A percentile compares a stretch with the other conserved stretches of the same genome.
Evolutionary conservation across 2,888 invertebrate genomes (phyloP).

Genomic region (Cataglyphis albicans): DNA sequence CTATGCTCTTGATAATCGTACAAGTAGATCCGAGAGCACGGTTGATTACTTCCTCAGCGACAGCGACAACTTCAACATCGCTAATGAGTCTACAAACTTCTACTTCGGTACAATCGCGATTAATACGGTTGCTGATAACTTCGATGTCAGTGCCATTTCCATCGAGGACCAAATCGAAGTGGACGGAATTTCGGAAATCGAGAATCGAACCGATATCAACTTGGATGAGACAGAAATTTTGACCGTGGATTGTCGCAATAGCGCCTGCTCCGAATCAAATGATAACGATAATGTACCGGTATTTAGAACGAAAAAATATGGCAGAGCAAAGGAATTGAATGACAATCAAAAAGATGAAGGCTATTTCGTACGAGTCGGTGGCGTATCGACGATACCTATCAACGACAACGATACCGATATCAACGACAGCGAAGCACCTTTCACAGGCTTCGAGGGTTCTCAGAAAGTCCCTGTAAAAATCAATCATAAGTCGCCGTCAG

Average conservation of each 20-base stretch:
- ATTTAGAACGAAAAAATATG: constrained; percentile 33
- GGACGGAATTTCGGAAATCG: constrained; percentile 20
- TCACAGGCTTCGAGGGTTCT: constrained; percentile 79
- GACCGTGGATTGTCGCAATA: not conserved
- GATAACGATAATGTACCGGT: constrained; percentile 14
- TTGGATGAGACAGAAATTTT: not conserved
- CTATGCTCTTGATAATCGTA: constrained; percentile 20
- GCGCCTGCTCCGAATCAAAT: constrained; percentile 1
- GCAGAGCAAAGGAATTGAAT: not conserved
- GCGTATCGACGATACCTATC: constrained; percentile 4
- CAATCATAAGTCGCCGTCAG: constrained; percentile 72
- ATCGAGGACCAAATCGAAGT: not conserved
- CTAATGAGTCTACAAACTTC: constrained; percentile 42
- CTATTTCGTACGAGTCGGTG: not conserved
- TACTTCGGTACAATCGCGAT: constrained; percentile 13
- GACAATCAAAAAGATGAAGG: constrained; percentile 12
- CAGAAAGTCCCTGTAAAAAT: constrained; percentile 79
- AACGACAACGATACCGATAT: constrained; percentile 48
- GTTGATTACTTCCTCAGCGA: not conserved
- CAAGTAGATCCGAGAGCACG: not conserved
- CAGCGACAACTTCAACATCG: constrained; percentile 7
- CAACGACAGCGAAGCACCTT: constrained; percentile 70
- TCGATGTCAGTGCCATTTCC: not conserved
- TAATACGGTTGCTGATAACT: constrained; percentile 27
- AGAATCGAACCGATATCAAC: constrained; percentile 31